Evolutionary conservation across 2,888 invertebrate species (phyloP), one percentile per base, ranked within the genome.

Genomic region (Merodon equestris): DNA sequence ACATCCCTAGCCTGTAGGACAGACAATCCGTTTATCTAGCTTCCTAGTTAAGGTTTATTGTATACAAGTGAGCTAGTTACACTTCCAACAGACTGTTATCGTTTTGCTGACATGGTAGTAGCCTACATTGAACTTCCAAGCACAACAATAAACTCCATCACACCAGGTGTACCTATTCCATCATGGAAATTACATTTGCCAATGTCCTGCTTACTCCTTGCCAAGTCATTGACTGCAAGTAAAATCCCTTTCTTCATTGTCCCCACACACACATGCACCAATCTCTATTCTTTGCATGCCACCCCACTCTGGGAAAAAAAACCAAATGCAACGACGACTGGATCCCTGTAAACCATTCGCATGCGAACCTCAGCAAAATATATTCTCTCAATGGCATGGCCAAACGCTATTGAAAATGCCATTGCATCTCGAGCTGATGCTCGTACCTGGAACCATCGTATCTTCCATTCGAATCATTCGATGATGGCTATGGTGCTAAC

Each of bases 141-240:
- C 51, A 45, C 48, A 66, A 48, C 72, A 72, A 56, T 50, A 10
- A 17, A 45, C 27, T 9, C 54, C 12, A 9, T 67, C 66, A 47
- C 72, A 61, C 48, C 40, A 12, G n/a, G 36, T 40, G 17, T 50
- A n/a, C 38, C 47, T 50, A 66, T 50, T 36, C 61, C 72, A 66
- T 72, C 72, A 72, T 60, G 56, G 58, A 67, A 77, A 77, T 77
- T 72, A 50, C 76, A 66, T 77, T 72, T 72, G 64, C 67, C 76
- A 61, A 42, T 56, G 64, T 40, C 48, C 66, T 61, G 38, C 72
- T 54, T 40, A 48, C 66, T 61, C 34, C 72, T 72, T 67, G 72
- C 56, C 61, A 60, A 76, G 76, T 72, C 76, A 72, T 72, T 67
- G 76, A 72, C 72, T 76, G 76, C 44, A 61, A 72, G 36, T 36